A percentile compares a stretch with the other conserved stretches of the same genome.
phyloP scores from a whole-genome alignment of 2,113 vertebrate species.

The Phalacrocorax aristotelis region DNA sequence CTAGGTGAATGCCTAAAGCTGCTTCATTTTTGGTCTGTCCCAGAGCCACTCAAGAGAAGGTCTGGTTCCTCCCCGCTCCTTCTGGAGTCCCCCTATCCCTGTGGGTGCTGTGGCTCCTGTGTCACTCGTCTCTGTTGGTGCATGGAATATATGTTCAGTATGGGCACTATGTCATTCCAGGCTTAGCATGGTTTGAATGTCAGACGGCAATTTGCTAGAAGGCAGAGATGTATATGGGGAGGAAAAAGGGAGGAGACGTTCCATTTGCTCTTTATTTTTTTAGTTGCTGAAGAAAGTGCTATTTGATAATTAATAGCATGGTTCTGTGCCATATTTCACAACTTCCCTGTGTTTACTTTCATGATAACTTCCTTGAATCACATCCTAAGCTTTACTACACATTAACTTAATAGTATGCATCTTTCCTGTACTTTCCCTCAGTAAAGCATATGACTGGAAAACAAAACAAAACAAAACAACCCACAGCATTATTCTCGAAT shows the following conservation, averaged over 20 bases:
- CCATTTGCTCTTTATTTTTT: background rate
- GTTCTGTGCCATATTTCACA: background rate
- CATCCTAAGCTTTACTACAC: background rate
- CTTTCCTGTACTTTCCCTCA: background rate
- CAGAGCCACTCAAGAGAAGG: background rate
- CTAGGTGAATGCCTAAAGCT: background rate
- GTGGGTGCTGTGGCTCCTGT: background rate
- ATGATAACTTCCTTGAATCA: background rate
- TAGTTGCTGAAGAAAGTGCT: background rate
- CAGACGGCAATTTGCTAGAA: background rate
- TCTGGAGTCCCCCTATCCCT: background rate
- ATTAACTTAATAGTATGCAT: background rate
- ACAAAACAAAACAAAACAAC: background rate
- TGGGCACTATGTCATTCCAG: slow-evolving; percentile 42
- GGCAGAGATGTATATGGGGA: background rate
- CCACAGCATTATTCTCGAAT: background rate
- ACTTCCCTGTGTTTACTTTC: slow-evolving; percentile 3
- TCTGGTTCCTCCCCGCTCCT: background rate
- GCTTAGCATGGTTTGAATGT: background rate
- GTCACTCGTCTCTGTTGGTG: background rate
- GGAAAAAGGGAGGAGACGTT: slow-evolving; percentile 34
- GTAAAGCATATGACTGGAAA: background rate
- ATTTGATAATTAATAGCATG: slow-evolving; percentile 26
- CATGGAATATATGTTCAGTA: slow-evolving; percentile 62
- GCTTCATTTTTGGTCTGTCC: rapidly evolving